Evolutionary conservation across 2,888 invertebrate genomes (phyloP), one percentile per base, ranked within the genome.

Genomic region (Philereme transversata): DNA sequence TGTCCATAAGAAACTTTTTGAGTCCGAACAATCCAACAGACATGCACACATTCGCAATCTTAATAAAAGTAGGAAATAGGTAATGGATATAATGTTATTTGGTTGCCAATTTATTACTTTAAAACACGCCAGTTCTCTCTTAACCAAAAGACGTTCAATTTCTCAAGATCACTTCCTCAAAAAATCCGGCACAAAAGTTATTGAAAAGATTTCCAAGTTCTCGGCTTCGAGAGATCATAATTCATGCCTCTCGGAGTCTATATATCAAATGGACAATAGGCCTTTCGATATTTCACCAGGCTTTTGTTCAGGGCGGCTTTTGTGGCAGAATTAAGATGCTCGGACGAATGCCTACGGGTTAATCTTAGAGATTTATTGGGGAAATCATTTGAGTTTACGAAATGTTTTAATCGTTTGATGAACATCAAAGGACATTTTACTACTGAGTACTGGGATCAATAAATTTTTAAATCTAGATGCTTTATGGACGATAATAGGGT

Each of bases 231-330:
- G 57, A 52, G 60, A 60, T 57, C 62, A 62, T 65, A 65, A 65
- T 57, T 65, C 65, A 65, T 65, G 60, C 8, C 50, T 46, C 36
- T 40, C 38, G 6, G 44, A 77, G 74, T 75, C 78, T 73, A 81
- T 81, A 81, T 74, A 81, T 81, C 81, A 81, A 72, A 55, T 72
- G 79, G 79, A 81, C 81, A 81, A 81, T 75, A 70, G 77, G 68
- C 72, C 67, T 65, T 62, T 73, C 80, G 71, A 81, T 81, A 81
- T 80, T 81, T 80, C 79, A 59, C 44, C 38, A 69, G 62, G 69
- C 74, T 75, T 74, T 80, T 80, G 80, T 81, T 81, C 77, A 60
- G 59, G 57, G 54, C 66, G 35, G 51, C 79, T 65, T 73, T 78
- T 80, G 79, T 79, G 67, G 59, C 51, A 64, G 73, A 73, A 79